phyloP scores from a whole-genome alignment of 2,113 vertebrate species.

The Silurus meridionalis region DNA sequence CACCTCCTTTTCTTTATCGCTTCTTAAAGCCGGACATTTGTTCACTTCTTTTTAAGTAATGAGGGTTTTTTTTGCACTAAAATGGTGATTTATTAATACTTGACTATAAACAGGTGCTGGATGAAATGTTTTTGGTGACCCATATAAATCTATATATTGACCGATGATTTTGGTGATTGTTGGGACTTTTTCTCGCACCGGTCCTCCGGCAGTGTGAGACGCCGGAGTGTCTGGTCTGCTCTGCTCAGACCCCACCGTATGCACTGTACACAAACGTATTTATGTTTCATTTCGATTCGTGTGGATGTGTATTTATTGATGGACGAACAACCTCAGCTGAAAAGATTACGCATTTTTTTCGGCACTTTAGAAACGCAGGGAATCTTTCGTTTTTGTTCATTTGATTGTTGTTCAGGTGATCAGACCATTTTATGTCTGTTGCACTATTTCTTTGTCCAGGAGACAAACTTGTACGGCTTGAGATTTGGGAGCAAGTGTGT shows the following conservation, averaged over 20 bases:
- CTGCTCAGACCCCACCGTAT: constrained; percentile 12
- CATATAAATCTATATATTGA: neutral
- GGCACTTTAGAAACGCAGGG: constrained; percentile 16
- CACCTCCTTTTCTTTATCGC: neutral
- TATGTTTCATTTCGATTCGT: constrained; percentile 38
- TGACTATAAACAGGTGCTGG: neutral
- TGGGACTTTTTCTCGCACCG: neutral
- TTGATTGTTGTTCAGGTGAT: neutral
- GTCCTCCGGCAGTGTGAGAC: neutral
- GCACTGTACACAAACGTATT: constrained; percentile 35
- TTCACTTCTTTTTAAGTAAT: neutral
- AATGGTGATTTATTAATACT: neutral
- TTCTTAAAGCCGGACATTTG: neutral
- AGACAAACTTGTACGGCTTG: neutral
- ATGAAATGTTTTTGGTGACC: neutral
- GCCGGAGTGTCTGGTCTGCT: neutral
- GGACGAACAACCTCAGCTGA: constrained; percentile 11
- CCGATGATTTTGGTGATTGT: neutral
- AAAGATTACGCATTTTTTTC: constrained; percentile 18
- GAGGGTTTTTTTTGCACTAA: neutral
- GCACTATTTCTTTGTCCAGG: neutral
- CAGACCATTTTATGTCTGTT: constrained; percentile 5
- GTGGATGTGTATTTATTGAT: constrained; percentile 40
- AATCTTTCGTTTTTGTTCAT: constrained; percentile 13
- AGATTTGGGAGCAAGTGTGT: constrained; percentile 7